Percentiles rank a stretch among this genome's conserved stretches.
Evolutionary conservation across 2,113 vertebrate species (phyloP).

Genomic region (Xyrauchen texanus): DNA sequence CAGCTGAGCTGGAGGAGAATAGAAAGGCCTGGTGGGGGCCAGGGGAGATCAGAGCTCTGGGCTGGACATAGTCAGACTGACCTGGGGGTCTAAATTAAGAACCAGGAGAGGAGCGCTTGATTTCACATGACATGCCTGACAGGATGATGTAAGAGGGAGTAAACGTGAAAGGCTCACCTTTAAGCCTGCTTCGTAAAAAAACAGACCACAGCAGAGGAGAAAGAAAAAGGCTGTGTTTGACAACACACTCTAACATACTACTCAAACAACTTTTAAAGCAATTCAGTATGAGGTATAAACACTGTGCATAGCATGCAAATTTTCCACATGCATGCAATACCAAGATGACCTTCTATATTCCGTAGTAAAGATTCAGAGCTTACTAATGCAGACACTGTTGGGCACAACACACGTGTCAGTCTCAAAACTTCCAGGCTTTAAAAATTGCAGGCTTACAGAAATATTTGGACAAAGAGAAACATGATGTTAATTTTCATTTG

Average conservation of each 20-base stretch:
- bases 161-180: slow-evolving; percentile 41
- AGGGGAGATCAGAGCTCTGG: slow-evolving; percentile 26
- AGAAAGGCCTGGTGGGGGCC: slow-evolving; percentile 8
- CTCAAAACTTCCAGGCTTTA: no score
- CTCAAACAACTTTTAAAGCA: no score
- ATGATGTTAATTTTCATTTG: no score
- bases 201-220: slow-evolving; percentile 13
- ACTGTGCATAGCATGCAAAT: not conserved
- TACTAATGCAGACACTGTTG: not conserved
- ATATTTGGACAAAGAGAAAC: no score
- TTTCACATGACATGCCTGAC: slow-evolving; percentile 59
- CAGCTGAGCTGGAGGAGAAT: slow-evolving; percentile 40
- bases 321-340: not conserved
- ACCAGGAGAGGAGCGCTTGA: slow-evolving; percentile 59
- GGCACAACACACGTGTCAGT: no score
- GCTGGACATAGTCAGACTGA: slow-evolving; percentile 52
- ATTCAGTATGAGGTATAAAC: not conserved
- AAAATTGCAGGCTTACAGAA: no score
- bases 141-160: slow-evolving; percentile 70
- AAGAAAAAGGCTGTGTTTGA: not conserved
- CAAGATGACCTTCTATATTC: not conserved
- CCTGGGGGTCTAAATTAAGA: slow-evolving; percentile 69
- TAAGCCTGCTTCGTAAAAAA: slow-evolving; percentile 8
- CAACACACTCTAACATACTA: not conserved
- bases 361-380: not conserved